Evolutionary conservation across 2,888 invertebrate genomes (phyloP), one percentile per base, ranked within the genome.

Genomic region (Eristalis intricaria): DNA sequence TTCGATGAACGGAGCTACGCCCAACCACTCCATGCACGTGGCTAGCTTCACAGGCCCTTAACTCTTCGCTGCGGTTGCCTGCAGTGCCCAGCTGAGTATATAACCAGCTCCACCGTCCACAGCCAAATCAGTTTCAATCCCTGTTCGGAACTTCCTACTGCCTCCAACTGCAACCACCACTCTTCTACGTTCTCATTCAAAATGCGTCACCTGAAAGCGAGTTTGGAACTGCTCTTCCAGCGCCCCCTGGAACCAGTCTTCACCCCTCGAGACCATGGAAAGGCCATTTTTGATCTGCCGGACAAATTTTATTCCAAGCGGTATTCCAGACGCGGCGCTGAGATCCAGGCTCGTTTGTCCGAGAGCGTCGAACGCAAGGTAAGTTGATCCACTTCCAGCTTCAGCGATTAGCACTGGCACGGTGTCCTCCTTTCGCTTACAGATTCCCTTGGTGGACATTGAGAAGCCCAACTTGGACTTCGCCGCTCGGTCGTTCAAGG

Each of bases 161-260:
- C 38, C 13, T 60, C 26, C 23, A 29, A 7, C 1, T 26, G 2
- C 0, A 10, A 22, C 19, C n/a, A 10, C 23, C 13, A 22, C 11
- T 8, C 32, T 10, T 19, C 8, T 1, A 10, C 13, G 0, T 15
- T 26, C 43, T 1, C 56, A 7, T n/a, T 43, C 22, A 19, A 23
- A 56, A 35, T 22, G n/a, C 15, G 11, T 11, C 11, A 35, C 4
- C 15, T 38, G 11, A 19, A 11, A 8, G 91, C 91, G 82, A 91
- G 91, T 19, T 73, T 92, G 22, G 90, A 91, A 43, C 74, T 93
- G 29, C 82, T 93, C 15, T 93, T 93, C 89, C 90, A 93, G 79
- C 91, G 92, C 77, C 93, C 93, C 0, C 77, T 92, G 89, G 93
- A 93, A 73, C 93, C 93, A 0, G 88, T 91, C 11, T 93, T 93